Percentiles rank a stretch among this genome's conserved stretches.
These are phyloP conservation scores for Amiota communis DNA, from an alignment of 2,888 invertebrate genomes.

Conservation along the genomic window DNA sequence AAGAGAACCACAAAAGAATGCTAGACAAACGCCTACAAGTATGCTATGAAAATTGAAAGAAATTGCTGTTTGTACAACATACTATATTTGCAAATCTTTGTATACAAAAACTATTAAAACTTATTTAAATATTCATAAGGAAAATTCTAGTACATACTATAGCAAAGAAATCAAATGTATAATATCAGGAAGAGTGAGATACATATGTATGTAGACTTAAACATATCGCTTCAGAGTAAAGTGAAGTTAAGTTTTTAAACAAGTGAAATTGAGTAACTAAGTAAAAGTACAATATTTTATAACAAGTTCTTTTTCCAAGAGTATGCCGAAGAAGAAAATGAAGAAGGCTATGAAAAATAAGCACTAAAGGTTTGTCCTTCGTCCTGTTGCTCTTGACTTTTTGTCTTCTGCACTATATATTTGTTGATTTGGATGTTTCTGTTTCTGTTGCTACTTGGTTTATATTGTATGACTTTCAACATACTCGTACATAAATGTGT, in stretches of 20 bases:
- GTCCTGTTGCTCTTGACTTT: background rate
- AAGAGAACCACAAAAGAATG: slow-evolving; percentile 2
- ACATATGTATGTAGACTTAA: background rate
- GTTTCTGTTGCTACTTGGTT: background rate
- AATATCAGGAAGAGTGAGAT: background rate
- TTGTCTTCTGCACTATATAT: background rate
- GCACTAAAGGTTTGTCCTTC: background rate
- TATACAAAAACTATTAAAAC: slow-evolving; percentile 17
- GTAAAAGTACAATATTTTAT: no score
- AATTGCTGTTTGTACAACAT: background rate
- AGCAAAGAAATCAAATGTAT: background rate
- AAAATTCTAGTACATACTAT: background rate
- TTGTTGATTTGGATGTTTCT: background rate
- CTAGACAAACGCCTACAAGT: background rate
- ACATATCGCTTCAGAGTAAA: background rate
- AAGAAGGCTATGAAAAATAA: background rate
- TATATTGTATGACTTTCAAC: background rate
- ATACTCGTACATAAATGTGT: background rate
- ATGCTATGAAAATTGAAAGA: background rate
- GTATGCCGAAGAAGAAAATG: no score
- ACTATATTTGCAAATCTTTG: background rate
- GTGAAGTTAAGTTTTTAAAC: no score
- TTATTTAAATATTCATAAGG: slow-evolving; percentile 17
- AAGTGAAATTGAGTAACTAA: no score
- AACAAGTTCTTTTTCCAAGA: no score